Evolutionary conservation across 1,140 invertebrate species (phyloP).

Genomic region (Coboldia fuscipes): DNA sequence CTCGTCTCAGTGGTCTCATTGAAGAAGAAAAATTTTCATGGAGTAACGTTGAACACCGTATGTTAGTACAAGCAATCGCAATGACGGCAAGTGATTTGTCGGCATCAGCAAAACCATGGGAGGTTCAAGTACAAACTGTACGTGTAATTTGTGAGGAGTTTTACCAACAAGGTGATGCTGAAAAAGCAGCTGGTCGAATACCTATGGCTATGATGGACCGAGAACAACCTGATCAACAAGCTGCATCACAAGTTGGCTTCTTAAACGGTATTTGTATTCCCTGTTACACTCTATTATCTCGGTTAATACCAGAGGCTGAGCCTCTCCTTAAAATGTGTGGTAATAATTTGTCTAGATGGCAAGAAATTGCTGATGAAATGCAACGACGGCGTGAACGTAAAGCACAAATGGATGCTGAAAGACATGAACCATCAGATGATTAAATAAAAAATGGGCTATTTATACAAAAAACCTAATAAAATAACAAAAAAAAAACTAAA

Average conservation of each 20-base stretch:
- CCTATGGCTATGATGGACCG: constrained; percentile 74
- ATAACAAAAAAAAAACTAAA: too few relatives aligned
- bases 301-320: constrained; percentile 44
- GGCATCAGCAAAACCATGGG: constrained; percentile 62
- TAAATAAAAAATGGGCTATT: too few relatives aligned
- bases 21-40: constrained; percentile 34
- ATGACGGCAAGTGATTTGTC: constrained; percentile 73
- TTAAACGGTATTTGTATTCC: constrained; percentile 59
- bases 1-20: constrained; percentile 34
- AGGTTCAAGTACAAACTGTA: constrained; percentile 60
- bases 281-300: constrained; percentile 46
- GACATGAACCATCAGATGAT: too few relatives aligned
- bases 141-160: constrained; percentile 73
- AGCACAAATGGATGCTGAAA: too few relatives aligned
- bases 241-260: constrained; percentile 55
- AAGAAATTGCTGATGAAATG: constrained; percentile 2
- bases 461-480: too few relatives aligned
- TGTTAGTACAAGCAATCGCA: constrained; percentile 43
- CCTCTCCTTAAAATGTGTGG: constrained; percentile 43
- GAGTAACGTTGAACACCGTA: constrained; percentile 34
- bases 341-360: constrained; percentile 5
- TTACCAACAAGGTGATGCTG: constrained; percentile 60
- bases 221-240: constrained; percentile 43
- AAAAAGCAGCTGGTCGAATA: constrained; percentile 37
- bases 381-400: background rate